A percentile compares a stretch with the other conserved stretches of the same genome.
phyloP scores from a whole-genome alignment of 2,797 vertebrate species.

The Chanos chanos region DNA sequence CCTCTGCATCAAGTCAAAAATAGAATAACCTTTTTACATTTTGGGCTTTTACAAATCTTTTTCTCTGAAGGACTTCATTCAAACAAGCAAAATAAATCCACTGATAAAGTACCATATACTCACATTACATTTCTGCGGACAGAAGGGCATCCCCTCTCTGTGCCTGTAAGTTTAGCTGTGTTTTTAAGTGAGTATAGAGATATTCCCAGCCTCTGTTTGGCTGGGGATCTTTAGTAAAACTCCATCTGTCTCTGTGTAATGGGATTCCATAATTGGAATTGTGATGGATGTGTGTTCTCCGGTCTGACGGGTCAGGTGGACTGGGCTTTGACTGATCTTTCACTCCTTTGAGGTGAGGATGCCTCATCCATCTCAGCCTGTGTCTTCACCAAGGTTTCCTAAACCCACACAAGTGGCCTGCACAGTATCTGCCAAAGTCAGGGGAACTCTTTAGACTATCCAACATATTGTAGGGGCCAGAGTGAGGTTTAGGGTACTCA shows the following conservation, averaged over 20 bases:
- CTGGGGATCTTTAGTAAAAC: conserved; percentile 9
- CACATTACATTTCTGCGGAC: conserved; percentile 18
- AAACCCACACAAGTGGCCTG: conserved; percentile 47
- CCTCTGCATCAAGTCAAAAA: too few species aligned
- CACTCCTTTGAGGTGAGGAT: conserved; percentile 41
- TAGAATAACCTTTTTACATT: too few species aligned
- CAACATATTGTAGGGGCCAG: conserved; percentile 2
- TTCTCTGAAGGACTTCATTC: too few species aligned
- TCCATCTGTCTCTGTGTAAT: conserved; percentile 32
- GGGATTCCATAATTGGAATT: conserved; percentile 39
- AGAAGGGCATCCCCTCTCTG: conserved; percentile 12
- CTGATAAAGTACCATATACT: not conserved
- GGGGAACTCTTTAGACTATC: conserved; percentile 12
- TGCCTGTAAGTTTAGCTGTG: conserved; percentile 30
- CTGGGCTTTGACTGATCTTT: conserved; percentile 51
- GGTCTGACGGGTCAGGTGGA: conserved; percentile 41
- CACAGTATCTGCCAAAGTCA: conserved; percentile 17
- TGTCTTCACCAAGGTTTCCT: conserved; percentile 21
- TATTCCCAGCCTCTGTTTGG: conserved; percentile 8
- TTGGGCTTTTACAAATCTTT: too few species aligned
- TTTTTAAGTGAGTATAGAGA: conserved; percentile 15
- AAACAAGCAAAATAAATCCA: too few species aligned
- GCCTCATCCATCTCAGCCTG: conserved; percentile 17
- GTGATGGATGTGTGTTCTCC: conserved; percentile 48
- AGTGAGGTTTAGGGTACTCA: too few species aligned